phyloP scores from a whole-genome alignment of 2,113 vertebrate genomes.

The Peromyscus leucopus region DNA sequence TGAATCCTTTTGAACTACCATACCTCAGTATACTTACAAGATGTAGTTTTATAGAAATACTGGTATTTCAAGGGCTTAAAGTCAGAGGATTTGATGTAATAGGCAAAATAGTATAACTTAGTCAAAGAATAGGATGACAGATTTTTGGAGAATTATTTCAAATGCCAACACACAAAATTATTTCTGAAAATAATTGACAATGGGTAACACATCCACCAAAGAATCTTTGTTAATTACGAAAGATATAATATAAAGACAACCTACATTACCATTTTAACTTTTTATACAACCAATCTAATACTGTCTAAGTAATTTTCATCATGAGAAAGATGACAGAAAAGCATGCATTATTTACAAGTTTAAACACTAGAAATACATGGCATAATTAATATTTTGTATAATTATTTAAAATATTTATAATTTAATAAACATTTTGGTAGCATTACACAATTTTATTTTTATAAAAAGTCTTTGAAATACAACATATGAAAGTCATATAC shows the following conservation, averaged over 20 bases:
- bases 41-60: not conserved
- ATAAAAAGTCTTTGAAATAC: not conserved
- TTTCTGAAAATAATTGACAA: conserved; percentile 22
- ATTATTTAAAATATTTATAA: conserved; percentile 36
- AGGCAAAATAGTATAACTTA: not conserved
- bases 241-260: not conserved
- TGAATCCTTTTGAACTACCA: not conserved
- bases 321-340: conserved; percentile 33
- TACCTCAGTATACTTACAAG: not conserved
- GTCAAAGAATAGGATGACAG: not conserved
- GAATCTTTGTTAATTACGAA: conserved; percentile 27
- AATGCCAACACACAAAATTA: not conserved
- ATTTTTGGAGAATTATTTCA: conserved; percentile 25
- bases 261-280: conserved; percentile 28
- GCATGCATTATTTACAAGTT: not conserved
- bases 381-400: not conserved
- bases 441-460: not conserved
- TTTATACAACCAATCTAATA: not conserved
- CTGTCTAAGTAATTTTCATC: conserved; percentile 31
- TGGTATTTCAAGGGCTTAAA: not conserved
- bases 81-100: not conserved
- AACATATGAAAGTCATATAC: conserved; percentile 1
- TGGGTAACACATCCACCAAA: not conserved
- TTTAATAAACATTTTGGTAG: conserved; percentile 6
- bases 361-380: not conserved